These are phyloP conservation scores for Cotesia chilonis DNA, from an alignment of 1,140 invertebrate genomes.

Conservation along the genomic window DNA sequence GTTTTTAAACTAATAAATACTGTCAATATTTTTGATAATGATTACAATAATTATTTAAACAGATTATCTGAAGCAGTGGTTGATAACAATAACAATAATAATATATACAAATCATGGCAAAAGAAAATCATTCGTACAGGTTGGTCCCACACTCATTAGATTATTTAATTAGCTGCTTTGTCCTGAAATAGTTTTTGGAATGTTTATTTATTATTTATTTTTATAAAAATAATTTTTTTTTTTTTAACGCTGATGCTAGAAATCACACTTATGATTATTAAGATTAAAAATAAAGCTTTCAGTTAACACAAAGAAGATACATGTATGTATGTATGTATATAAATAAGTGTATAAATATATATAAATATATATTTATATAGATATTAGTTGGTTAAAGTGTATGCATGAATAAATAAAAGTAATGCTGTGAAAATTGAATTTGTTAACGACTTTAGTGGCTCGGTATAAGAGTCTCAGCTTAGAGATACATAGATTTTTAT, in stretches of 20 bases:
- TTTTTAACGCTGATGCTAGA: background rate
- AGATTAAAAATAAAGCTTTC: conserved; percentile 26
- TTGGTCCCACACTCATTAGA: conserved; percentile 14
- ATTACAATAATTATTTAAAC: background rate
- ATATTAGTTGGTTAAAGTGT: background rate
- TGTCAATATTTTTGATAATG: background rate
- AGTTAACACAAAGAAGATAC: background rate
- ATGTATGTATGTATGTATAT: background rate
- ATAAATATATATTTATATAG: too few species aligned
- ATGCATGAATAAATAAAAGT: conserved; percentile 25
- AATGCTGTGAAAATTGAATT: conserved; percentile 25
- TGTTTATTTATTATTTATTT: conserved; percentile 8
- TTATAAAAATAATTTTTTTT: too few species aligned
- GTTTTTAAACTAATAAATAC: background rate
- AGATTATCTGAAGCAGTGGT: background rate
- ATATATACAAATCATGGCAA: conserved; percentile 52
- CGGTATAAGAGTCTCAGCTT: conserved; percentile 18
- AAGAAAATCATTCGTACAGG: conserved; percentile 49
- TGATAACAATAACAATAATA: conserved; percentile 10
- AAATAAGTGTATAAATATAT: background rate
- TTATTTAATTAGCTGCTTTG: background rate
- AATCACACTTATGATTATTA: conserved; percentile 17
- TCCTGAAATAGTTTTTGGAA: background rate
- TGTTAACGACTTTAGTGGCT: conserved; percentile 8
- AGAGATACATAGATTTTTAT: background rate